phyloP scores from a whole-genome alignment of 2,888 invertebrate genomes.

The Abrostola tripartita region DNA sequence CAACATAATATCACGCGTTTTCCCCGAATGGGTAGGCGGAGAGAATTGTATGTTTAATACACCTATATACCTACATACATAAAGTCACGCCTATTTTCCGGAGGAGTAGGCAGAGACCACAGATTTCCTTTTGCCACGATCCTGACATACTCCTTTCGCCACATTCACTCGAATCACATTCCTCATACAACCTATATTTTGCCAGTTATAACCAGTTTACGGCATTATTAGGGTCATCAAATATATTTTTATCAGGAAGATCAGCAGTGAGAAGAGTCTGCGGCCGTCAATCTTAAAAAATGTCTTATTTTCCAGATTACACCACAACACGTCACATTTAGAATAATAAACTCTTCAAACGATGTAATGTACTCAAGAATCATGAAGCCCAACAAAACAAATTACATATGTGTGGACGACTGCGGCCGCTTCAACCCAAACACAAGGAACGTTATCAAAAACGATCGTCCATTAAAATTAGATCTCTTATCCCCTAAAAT shows the following conservation, averaged over 20 bases:
- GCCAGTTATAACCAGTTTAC: no score
- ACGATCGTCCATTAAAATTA: conserved; percentile 57
- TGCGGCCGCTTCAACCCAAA: conserved; percentile 66
- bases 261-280: no score
- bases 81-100: no score
- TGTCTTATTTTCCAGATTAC: conserved; percentile 64
- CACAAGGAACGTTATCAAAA: conserved; percentile 54
- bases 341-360: conserved; percentile 68
- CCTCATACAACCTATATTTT: no score
- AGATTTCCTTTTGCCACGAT: no score
- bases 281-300: neutral
- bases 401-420: conserved; percentile 67
- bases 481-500: conserved; percentile 23
- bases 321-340: conserved; percentile 64
- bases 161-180: no score
- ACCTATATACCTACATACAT: no score
- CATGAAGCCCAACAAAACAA: conserved; percentile 67
- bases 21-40: no score
- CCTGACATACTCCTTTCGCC: no score
- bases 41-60: no score
- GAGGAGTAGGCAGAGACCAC: no score
- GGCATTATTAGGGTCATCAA: neutral
- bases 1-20: no score
- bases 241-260: conserved; percentile 4
- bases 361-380: conserved; percentile 74